A percentile compares a stretch with the other conserved stretches of the same genome.
Conservation (phyloP, 2,888 invertebrate species). For the Galerucella pusilla region DNA sequence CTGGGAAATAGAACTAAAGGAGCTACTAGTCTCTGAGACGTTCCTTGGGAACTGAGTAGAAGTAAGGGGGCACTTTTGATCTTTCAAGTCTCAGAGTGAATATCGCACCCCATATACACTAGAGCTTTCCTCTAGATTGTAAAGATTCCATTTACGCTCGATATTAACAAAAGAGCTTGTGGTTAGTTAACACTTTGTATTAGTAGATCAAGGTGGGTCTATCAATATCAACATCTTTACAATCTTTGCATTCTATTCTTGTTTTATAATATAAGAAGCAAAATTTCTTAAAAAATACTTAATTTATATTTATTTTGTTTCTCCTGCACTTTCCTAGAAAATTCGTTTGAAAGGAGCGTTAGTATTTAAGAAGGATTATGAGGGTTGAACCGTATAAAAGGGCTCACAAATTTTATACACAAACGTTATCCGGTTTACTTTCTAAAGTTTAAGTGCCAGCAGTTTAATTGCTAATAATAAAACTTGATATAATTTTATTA, state of each 20-base stretch:
- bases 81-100: no score
- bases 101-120: no score
- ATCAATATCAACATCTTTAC: background rate
- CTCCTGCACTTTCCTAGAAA: constrained; percentile 41
- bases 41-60: no score
- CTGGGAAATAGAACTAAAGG: no score
- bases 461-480: constrained; percentile 8
- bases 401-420: constrained; percentile 52
- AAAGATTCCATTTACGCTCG: no score
- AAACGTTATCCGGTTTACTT: constrained; percentile 52
- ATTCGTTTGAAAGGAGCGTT: constrained; percentile 48
- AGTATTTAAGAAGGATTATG: constrained; percentile 54
- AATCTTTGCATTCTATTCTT: background rate
- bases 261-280: background rate
- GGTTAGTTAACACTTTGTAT: no score
- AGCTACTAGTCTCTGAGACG: no score
- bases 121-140: no score
- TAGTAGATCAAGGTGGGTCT: no score
- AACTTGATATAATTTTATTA: constrained; percentile 6
- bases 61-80: no score
- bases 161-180: no score
- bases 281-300: background rate
- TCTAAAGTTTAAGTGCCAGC: constrained; percentile 40
- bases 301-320: constrained; percentile 25
- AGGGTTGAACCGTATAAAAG: constrained; percentile 54